These are phyloP conservation scores for Botia kubotai DNA, from an alignment of 2,797 vertebrate genomes.

Conservation along the genomic window DNA sequence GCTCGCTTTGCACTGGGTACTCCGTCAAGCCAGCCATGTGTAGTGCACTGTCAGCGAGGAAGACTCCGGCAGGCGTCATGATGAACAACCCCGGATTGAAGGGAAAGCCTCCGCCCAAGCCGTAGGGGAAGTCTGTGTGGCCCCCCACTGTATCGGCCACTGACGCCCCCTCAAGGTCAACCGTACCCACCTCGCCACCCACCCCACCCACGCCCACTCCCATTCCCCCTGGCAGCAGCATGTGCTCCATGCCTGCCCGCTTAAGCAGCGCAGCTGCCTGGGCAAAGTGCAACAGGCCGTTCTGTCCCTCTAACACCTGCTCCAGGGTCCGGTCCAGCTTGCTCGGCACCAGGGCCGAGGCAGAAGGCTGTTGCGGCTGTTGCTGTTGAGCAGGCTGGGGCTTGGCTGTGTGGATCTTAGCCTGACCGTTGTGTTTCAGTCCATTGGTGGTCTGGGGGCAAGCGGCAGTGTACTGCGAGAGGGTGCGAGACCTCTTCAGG, in stretches of 20 bases:
- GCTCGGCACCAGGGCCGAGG: constrained; percentile 84
- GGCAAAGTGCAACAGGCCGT: constrained; percentile 93
- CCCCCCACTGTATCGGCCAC: constrained; percentile 90
- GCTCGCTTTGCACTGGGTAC: constrained; percentile 96
- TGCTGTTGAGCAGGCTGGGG: constrained; percentile 76
- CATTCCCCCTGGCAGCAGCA: constrained; percentile 87
- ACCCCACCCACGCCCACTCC: constrained; percentile 76
- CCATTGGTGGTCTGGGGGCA: constrained; percentile 82
- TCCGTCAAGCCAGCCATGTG: constrained; percentile 98
- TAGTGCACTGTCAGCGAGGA: constrained; percentile 96
- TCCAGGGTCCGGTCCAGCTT: constrained; percentile 94
- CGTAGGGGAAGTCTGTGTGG: constrained; percentile 96
- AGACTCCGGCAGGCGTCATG: constrained; percentile 97
- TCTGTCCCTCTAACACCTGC: constrained; percentile 94
- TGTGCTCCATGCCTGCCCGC: constrained; percentile 90
- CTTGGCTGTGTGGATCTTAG: constrained; percentile 88
- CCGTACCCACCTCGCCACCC: constrained; percentile 78
- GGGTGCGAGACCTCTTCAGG: constrained; percentile 95
- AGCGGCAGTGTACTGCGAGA: constrained; percentile 94
- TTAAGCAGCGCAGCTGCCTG: constrained; percentile 95
- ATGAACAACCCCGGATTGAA: constrained; percentile 99
- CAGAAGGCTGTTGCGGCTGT: constrained; percentile 76
- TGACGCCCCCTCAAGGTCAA: constrained; percentile 93
- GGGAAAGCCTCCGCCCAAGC: constrained; percentile 91
- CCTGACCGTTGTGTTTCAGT: constrained; percentile 85